Percentiles rank a stretch among this genome's conserved stretches.
Conservation (phyloP, 2,888 invertebrate genomes). For the Ceriagrion tenellum region DNA sequence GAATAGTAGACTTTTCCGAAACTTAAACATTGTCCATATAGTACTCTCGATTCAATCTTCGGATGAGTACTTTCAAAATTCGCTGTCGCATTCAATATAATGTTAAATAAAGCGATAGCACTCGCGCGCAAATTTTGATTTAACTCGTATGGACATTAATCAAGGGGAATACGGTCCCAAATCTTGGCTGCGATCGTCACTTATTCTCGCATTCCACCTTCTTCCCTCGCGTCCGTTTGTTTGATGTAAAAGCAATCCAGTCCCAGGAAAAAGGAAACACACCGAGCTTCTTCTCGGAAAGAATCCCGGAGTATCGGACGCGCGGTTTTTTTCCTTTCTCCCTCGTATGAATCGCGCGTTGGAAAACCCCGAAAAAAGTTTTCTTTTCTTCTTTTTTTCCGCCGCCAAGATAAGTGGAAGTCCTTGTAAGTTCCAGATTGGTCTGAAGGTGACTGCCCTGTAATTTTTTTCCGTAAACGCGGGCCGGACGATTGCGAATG, state of each 20-base stretch:
- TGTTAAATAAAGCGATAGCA: too few species aligned
- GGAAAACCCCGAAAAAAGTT: neutral
- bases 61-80: too few species aligned
- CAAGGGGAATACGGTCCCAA: too few species aligned
- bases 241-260: neutral
- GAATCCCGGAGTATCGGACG: neutral
- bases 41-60: too few species aligned
- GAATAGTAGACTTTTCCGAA: too few species aligned
- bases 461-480: too few species aligned
- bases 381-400: neutral
- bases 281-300: neutral
- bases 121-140: neutral
- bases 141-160: neutral
- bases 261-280: neutral
- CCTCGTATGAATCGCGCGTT: neutral
- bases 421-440: neutral
- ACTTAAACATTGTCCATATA: too few species aligned
- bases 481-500: too few species aligned
- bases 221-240: neutral
- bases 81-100: too few species aligned
- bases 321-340: neutral
- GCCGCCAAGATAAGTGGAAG: neutral
- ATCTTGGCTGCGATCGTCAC: neutral
- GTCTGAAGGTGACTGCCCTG: neutral
- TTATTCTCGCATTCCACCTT: neutral